Evolutionary conservation across 2,888 invertebrate genomes (phyloP).

Genomic region (Limnephilus rhombicus): DNA sequence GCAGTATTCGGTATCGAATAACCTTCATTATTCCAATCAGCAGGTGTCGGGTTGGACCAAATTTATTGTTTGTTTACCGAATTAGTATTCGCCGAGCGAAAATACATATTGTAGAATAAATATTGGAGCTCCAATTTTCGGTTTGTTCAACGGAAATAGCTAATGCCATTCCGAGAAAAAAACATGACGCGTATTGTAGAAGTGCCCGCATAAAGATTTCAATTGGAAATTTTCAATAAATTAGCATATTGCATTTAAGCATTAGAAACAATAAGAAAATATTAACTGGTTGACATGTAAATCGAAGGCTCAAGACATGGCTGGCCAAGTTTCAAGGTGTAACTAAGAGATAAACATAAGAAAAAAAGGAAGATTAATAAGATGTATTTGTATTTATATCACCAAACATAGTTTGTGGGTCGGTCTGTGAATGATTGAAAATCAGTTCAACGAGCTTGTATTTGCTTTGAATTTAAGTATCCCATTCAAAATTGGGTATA

Average conservation of each 20-base stretch:
- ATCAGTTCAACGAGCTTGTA: no score
- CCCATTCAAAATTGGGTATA: no score
- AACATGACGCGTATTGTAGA: not conserved
- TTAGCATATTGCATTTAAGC: not conserved
- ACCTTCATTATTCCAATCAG: slow-evolving; percentile 17
- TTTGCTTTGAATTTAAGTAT: no score
- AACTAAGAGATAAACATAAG: no score
- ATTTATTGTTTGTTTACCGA: slow-evolving; percentile 10
- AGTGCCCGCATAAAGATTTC: not conserved
- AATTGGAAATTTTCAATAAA: not conserved
- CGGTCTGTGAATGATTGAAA: no score
- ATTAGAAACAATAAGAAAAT: not conserved
- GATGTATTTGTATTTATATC: no score
- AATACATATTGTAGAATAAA: not conserved
- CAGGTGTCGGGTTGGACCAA: not conserved
- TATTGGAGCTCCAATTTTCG: not conserved
- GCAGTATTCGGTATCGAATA: not conserved
- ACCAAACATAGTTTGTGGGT: no score
- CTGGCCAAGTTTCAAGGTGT: not conserved
- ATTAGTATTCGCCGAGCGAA: not conserved
- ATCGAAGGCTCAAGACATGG: not conserved
- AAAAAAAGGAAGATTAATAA: no score
- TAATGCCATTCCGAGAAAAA: not conserved
- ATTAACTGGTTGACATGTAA: not conserved
- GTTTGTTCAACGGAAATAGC: not conserved